These are phyloP conservation scores for Tiaroga cobitis DNA, from an alignment of 2,797 vertebrate species.

Conservation along the genomic window DNA sequence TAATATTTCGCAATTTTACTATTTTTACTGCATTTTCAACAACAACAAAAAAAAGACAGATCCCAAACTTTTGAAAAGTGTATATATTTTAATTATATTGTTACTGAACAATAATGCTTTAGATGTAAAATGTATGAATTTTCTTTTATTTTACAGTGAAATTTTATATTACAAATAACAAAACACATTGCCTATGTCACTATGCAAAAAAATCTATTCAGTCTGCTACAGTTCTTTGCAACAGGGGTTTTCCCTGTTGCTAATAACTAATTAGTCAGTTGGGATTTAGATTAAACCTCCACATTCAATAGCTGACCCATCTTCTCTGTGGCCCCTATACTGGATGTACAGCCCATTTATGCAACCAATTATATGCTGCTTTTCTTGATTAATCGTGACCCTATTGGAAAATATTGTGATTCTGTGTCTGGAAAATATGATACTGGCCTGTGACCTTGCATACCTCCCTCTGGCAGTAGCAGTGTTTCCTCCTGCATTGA, in stretches of 20 bases:
- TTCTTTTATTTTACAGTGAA: neutral
- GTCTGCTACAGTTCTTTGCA: neutral
- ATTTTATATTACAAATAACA: neutral
- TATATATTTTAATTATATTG: neutral
- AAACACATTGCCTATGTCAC: neutral
- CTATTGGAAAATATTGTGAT: slow-evolving; percentile 12
- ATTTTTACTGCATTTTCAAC: neutral
- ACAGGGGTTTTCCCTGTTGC: neutral
- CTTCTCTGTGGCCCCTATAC: neutral
- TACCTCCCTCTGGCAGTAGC: slow-evolving; percentile 69
- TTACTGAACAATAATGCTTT: neutral
- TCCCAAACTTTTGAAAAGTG: neutral
- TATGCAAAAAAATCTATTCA: neutral
- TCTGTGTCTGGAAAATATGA: slow-evolving; percentile 59
- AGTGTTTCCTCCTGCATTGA: slow-evolving; percentile 77
- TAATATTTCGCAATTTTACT: neutral
- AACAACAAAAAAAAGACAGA: neutral
- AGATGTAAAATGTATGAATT: neutral
- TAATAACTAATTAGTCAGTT: neutral
- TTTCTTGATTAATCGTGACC: slow-evolving; percentile 4
- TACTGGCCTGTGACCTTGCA: slow-evolving; percentile 71
- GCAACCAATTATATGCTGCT: neutral
- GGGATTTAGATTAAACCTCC: neutral
- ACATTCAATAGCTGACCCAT: neutral
- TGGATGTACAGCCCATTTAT: neutral